Percentiles rank a stretch among this genome's conserved stretches.
Evolutionary conservation across 1,140 invertebrate species (phyloP).

Genomic region (Halyomorpha halys): DNA sequence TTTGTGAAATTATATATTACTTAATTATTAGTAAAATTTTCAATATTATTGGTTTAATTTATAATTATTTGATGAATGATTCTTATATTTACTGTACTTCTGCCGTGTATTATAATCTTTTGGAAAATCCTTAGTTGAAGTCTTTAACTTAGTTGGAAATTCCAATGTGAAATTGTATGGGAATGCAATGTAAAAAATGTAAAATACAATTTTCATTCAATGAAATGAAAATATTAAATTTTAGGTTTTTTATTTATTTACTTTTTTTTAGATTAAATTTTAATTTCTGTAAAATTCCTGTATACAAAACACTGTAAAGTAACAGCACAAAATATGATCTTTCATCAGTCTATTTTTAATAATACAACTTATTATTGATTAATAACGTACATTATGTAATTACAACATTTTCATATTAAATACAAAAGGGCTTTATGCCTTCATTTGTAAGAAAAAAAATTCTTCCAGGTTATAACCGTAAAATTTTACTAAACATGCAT

Average conservation of each 20-base stretch:
- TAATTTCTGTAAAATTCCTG: constrained; percentile 18
- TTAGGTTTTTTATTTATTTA: not conserved
- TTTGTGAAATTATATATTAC: too few relatives aligned
- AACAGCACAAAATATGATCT: constrained; percentile 24
- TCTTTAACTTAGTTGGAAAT: not conserved
- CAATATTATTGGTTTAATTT: too few relatives aligned
- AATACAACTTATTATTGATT: constrained; percentile 14
- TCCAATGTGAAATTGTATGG: not conserved
- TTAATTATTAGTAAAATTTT: too few relatives aligned
- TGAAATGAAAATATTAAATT: constrained; percentile 1
- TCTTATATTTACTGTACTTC: too few relatives aligned
- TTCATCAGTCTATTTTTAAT: constrained; percentile 24
- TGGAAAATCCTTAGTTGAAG: not conserved
- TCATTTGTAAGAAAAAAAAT: constrained; percentile 16
- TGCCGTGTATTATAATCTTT: not conserved
- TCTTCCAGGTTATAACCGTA: constrained; percentile 21
- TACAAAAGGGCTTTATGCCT: constrained; percentile 4
- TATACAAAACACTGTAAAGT: constrained; percentile 25
- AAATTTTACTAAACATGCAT: constrained; percentile 23
- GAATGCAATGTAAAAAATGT: not conserved
- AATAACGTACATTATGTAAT: constrained; percentile 16
- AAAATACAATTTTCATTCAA: not conserved
- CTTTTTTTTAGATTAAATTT: not conserved
- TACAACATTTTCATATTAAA: constrained; percentile 22
- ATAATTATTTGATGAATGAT: too few relatives aligned